These are phyloP conservation scores for Sinonovacula constricta DNA, from an alignment of 1,140 invertebrate species.

Conservation along the genomic window DNA sequence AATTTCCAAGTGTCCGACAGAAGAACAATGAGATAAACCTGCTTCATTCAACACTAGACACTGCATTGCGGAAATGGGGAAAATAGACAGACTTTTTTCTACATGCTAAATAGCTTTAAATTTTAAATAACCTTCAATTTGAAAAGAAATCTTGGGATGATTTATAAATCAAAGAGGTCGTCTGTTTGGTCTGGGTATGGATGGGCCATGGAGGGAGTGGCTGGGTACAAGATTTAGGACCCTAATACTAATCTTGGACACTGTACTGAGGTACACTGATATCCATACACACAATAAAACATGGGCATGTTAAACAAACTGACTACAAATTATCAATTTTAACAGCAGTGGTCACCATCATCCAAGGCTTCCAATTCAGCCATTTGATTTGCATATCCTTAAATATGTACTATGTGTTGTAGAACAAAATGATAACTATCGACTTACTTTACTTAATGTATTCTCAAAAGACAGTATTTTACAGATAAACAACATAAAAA, in stretches of 20 bases:
- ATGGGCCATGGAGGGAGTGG: background rate
- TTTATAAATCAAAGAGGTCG: conserved; percentile 45
- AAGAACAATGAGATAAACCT: conserved; percentile 38
- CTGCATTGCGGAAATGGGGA: conserved; percentile 50
- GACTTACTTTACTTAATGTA: no score
- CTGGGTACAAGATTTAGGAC: background rate
- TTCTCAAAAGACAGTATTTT: no score
- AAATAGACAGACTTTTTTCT: conserved; percentile 53
- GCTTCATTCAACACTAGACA: conserved; percentile 29
- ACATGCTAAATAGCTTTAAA: conserved; percentile 52
- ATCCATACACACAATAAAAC: no score
- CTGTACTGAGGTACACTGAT: background rate
- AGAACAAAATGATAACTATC: no score
- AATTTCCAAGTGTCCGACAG: conserved; percentile 38
- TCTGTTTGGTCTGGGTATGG: background rate
- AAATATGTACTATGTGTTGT: no score
- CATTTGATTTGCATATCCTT: no score
- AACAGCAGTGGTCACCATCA: no score
- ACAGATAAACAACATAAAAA: no score
- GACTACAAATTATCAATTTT: no score
- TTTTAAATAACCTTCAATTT: conserved; percentile 40
- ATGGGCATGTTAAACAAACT: no score
- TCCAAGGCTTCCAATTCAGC: no score
- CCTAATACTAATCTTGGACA: background rate
- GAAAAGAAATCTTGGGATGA: conserved; percentile 34